Evolutionary conservation across 64 coral and sea anemone genomes (phyloP).

Genomic region (Trachythela sp.): DNA sequence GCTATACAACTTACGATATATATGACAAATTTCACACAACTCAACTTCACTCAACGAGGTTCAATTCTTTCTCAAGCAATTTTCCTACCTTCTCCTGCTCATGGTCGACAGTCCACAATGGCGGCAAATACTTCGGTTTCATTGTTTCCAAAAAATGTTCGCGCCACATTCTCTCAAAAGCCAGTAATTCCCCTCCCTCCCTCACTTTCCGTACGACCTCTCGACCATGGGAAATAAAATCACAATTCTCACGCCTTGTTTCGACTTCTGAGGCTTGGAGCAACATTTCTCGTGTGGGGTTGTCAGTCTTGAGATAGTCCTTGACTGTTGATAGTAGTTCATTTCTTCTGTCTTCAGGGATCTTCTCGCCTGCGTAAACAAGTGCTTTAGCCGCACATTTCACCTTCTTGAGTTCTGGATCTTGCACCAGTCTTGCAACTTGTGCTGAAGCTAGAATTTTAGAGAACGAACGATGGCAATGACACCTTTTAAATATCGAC

Average conservation of each 20-base stretch:
- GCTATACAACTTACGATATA: too few species aligned
- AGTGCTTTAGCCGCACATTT: constrained; percentile 7
- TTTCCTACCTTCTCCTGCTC: background rate
- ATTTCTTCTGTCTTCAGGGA: background rate
- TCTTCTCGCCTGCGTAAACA: background rate
- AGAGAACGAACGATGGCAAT: background rate
- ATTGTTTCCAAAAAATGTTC: constrained; percentile 8
- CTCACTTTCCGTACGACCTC: background rate
- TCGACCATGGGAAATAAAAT: background rate
- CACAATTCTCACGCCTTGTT: constrained; percentile 1
- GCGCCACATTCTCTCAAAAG: background rate
- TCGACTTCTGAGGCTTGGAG: background rate
- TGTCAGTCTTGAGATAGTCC: background rate
- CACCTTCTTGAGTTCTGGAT: background rate
- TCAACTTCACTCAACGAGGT: background rate
- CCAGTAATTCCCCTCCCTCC: background rate
- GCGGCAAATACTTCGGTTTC: background rate
- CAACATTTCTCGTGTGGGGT: background rate
- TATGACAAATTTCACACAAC: too few species aligned
- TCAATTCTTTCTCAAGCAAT: background rate
- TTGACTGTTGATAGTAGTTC: background rate
- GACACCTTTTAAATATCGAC: too few species aligned
- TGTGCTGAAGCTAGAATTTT: background rate
- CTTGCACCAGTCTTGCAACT: background rate
- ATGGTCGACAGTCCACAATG: background rate